These are phyloP conservation scores for Kradibia gibbosae DNA, from an alignment of 1,140 invertebrate species.

Conservation along the genomic window DNA sequence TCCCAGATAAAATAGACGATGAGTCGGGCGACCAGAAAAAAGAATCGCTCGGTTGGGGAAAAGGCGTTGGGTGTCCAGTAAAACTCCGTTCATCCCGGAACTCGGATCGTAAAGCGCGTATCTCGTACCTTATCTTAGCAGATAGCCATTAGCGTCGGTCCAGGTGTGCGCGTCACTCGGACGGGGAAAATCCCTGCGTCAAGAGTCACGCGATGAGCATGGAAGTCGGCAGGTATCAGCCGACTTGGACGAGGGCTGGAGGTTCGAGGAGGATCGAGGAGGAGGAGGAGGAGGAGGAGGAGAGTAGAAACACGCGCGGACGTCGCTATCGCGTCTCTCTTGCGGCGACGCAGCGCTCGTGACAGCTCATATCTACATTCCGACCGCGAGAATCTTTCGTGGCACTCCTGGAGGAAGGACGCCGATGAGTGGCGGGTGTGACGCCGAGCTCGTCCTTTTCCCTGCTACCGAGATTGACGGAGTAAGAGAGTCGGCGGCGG, in stretches of 20 bases:
- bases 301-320: slow-evolving; percentile 27
- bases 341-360: slow-evolving; percentile 52
- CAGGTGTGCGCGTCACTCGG: background rate
- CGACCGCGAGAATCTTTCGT: slow-evolving; percentile 63
- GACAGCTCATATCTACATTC: slow-evolving; percentile 66
- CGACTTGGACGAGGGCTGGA: too few relatives aligned
- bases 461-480: background rate
- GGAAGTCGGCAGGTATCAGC: slow-evolving; percentile 46
- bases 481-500: background rate
- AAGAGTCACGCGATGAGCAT: slow-evolving; percentile 38
- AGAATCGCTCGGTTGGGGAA: background rate
- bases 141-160: slow-evolving; percentile 43
- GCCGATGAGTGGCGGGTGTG: slow-evolving; percentile 65
- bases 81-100: background rate
- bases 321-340: slow-evolving; percentile 32
- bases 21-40: background rate
- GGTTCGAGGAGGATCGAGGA: too few relatives aligned
- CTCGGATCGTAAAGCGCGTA: background rate
- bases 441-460: slow-evolving; percentile 53
- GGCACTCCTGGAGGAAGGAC: slow-evolving; percentile 64
- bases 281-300: background rate
- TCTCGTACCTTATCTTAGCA: slow-evolving; percentile 26
- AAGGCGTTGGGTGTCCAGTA: background rate
- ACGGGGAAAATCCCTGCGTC: background rate
- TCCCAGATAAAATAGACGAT: background rate